Evolutionary conservation across 2,888 invertebrate species (phyloP).

Genomic region (Polyploca ridens): DNA sequence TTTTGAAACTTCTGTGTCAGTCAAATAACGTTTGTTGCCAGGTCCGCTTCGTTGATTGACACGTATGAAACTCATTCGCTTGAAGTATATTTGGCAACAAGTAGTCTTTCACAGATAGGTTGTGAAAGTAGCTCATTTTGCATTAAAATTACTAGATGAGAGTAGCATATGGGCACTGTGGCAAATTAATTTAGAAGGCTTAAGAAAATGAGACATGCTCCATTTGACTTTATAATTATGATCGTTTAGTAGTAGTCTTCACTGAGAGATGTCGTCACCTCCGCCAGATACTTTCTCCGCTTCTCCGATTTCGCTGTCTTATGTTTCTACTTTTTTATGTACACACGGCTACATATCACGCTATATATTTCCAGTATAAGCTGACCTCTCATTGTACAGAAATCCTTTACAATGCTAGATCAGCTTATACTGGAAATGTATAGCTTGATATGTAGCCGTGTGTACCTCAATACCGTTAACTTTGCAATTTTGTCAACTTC

Average conservation of each 20-base stretch:
- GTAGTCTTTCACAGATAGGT: conserved; percentile 40
- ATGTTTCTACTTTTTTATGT: conserved; percentile 65
- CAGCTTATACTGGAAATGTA: too few relatives aligned
- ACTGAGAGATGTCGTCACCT: conserved; percentile 49
- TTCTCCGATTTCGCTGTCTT: conserved; percentile 54
- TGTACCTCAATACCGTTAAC: conserved; percentile 48
- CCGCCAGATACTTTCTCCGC: conserved; percentile 64
- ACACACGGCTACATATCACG: too few relatives aligned
- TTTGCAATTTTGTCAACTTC: conserved; percentile 66
- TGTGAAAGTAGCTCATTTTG: conserved; percentile 42
- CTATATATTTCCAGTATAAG: too few relatives aligned
- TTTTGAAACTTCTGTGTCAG: conserved; percentile 38
- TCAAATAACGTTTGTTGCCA: conserved; percentile 51
- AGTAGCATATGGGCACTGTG: conserved; percentile 9
- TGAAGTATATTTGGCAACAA: conserved; percentile 57
- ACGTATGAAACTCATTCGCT: conserved; percentile 41
- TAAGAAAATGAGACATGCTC: conserved; percentile 29
- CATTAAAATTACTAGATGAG: conserved; percentile 1
- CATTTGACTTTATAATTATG: conserved; percentile 48
- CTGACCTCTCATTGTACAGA: too few relatives aligned
- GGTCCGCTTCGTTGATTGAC: conserved; percentile 47
- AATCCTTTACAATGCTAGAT: too few relatives aligned
- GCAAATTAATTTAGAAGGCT: not conserved
- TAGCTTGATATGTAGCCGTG: too few relatives aligned
- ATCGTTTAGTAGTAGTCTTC: conserved; percentile 40